These are phyloP conservation scores for Prolemur simus DNA, from an alignment of 2,113 vertebrate species.

Conservation along the genomic window DNA sequence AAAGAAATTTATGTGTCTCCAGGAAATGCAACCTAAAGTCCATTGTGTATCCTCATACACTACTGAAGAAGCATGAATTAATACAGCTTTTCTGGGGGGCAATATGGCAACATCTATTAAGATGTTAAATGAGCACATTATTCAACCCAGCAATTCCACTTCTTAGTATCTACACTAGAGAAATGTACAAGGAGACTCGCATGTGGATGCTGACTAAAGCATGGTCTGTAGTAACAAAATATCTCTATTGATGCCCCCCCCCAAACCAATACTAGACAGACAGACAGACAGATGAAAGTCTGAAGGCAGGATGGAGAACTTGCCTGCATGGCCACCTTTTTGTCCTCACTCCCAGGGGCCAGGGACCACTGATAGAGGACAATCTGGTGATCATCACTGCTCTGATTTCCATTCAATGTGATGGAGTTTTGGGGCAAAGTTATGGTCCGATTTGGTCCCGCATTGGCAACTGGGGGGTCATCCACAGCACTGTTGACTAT, in stretches of 20 bases:
- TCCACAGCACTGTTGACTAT: conserved; percentile 81
- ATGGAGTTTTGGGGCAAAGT: conserved; percentile 84
- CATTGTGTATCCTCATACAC: not conserved
- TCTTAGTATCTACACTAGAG: not conserved
- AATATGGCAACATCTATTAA: not conserved
- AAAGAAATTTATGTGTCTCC: not conserved
- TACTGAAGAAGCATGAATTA: not conserved
- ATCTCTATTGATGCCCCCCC: not conserved
- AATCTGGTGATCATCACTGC: conserved; percentile 87
- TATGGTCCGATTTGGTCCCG: conserved; percentile 85
- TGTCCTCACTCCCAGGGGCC: conserved; percentile 83
- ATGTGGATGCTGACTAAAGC: fast-evolving
- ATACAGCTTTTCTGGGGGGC: not conserved
- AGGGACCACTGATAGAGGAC: conserved; percentile 86
- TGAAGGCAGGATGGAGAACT: not conserved
- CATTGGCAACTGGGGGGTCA: conserved; percentile 80
- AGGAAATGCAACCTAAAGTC: not conserved
- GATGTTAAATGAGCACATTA: not conserved
- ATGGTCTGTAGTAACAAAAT: not conserved
- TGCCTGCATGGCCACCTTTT: conserved; percentile 86
- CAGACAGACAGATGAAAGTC: not conserved
- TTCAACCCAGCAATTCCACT: not conserved
- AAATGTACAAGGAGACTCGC: not conserved
- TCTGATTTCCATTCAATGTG: conserved; percentile 87
- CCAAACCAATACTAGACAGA: not conserved